These are phyloP conservation scores for Parascotia fuliginaria DNA, from an alignment of 2,888 invertebrate genomes.

Conservation along the genomic window DNA sequence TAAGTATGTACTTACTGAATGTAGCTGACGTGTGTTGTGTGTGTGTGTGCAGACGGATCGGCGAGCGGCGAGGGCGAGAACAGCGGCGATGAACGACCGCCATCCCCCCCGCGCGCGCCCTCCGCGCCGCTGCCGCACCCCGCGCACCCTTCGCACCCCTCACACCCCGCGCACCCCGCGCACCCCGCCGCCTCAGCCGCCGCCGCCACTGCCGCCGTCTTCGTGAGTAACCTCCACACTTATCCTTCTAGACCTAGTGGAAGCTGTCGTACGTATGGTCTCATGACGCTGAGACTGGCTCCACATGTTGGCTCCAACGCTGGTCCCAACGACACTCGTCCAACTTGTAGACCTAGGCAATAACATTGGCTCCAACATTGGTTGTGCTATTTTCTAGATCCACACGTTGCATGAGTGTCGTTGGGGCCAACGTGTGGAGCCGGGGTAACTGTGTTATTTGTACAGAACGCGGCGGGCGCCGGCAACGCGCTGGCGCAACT, in stretches of 20 bases:
- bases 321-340: too few relatives aligned
- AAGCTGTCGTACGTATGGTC: too few relatives aligned
- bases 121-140: conserved; percentile 62
- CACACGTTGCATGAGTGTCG: too few relatives aligned
- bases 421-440: too few relatives aligned
- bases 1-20: too few relatives aligned
- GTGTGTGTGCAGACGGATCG: conserved; percentile 64
- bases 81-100: conserved; percentile 75
- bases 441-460: background rate
- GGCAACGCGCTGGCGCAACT: conserved; percentile 78
- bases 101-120: conserved; percentile 67
- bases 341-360: too few relatives aligned
- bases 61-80: conserved; percentile 78
- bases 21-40: background rate
- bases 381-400: too few relatives aligned
- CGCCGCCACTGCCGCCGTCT: conserved; percentile 58
- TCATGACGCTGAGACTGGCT: too few relatives aligned
- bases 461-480: conserved; percentile 71
- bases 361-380: too few relatives aligned
- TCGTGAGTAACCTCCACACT: conserved; percentile 51
- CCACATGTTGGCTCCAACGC: too few relatives aligned
- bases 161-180: conserved; percentile 39
- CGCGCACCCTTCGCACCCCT: conserved; percentile 51
- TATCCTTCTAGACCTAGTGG: too few relatives aligned
- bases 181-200: conserved; percentile 47